Evolutionary conservation across 2,797 vertebrate genomes (phyloP).

Genomic region (Rhabdophis nuchalis): DNA sequence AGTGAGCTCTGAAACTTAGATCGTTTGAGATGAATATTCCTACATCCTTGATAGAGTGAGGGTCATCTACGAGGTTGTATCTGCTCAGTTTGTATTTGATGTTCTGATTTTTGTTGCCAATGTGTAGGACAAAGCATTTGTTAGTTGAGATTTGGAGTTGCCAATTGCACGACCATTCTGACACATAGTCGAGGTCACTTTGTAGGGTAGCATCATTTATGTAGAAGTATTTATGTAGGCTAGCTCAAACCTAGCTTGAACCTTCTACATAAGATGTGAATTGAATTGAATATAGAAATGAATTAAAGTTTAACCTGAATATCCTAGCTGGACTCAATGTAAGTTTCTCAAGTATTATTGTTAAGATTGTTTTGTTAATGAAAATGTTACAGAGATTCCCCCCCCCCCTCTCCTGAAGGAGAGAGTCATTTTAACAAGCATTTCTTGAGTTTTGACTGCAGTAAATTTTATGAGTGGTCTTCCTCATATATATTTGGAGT

Average conservation of each 20-base stretch:
- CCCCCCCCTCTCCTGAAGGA: background rate
- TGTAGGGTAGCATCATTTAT: too few species aligned
- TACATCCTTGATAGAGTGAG: too few species aligned
- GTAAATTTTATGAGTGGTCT: background rate
- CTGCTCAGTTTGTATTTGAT: too few species aligned
- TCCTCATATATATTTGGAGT: background rate
- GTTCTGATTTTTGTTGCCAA: too few species aligned
- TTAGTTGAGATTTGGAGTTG: too few species aligned
- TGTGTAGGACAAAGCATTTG: too few species aligned
- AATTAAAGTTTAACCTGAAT: background rate
- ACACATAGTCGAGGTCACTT: too few species aligned
- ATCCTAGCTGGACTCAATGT: background rate
- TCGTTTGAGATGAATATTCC: too few species aligned
- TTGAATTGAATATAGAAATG: background rate
- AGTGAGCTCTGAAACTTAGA: too few species aligned
- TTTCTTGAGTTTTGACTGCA: background rate
- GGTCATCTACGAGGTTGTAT: too few species aligned
- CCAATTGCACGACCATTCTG: too few species aligned
- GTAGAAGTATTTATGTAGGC: too few species aligned
- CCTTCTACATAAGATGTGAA: background rate
- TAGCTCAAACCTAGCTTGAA: background rate
- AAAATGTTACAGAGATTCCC: background rate
- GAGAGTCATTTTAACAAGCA: background rate
- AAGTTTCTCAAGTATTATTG: background rate
- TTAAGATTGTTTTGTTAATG: background rate